Conservation (phyloP, 1,140 invertebrate species). For the Riptortus pedestris region DNA sequence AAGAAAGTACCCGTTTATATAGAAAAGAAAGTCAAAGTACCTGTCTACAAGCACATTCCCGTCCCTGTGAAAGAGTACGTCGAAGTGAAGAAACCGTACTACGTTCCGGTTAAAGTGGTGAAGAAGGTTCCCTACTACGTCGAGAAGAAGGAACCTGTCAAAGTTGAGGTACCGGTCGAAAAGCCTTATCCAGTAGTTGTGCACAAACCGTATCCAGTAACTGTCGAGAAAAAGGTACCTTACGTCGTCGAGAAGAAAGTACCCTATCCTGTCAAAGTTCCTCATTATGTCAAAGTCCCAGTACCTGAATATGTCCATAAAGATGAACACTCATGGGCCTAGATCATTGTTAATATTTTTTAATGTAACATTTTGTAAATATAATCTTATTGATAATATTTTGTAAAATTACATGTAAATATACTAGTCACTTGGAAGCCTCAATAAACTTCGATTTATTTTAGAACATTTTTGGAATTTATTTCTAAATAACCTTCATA, state of each 20-base stretch:
- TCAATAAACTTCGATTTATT: no score
- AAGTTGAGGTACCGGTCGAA: background rate
- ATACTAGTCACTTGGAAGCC: no score
- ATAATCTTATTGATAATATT: no score
- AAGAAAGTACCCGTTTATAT: background rate
- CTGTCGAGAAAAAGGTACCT: constrained; percentile 2
- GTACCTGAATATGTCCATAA: no score
- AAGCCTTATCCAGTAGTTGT: background rate
- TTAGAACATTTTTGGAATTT: no score
- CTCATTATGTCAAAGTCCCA: background rate
- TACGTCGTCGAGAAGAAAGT: constrained; percentile 4
- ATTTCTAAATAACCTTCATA: no score
- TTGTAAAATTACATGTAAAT: no score
- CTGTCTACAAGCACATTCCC: background rate
- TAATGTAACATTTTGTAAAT: no score
- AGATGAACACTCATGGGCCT: no score
- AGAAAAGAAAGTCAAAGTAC: background rate
- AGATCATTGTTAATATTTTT: no score
- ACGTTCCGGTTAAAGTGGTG: background rate
- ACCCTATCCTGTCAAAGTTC: background rate
- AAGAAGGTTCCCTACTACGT: background rate
- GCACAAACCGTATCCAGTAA: background rate
- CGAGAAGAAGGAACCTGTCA: background rate
- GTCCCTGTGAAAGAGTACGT: background rate
- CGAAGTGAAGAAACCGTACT: background rate